Percentiles rank a stretch among this genome's conserved stretches.
These are phyloP conservation scores for Barypeithes pellucidus DNA, from an alignment of 2,888 invertebrate species.

Conservation along the genomic window DNA sequence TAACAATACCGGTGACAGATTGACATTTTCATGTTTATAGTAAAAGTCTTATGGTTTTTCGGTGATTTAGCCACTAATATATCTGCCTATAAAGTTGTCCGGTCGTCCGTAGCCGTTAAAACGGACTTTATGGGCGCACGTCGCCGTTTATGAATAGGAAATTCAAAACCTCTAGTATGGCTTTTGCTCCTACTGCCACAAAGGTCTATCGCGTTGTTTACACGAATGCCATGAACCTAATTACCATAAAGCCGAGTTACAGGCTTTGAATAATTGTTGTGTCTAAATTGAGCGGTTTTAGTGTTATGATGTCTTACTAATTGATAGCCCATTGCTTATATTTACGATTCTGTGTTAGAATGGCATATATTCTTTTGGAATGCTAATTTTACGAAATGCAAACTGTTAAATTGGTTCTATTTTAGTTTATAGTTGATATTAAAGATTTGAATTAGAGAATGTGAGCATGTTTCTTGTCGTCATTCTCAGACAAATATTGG, in stretches of 20 bases:
- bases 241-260: conserved; percentile 49
- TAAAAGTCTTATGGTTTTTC: conserved; percentile 51
- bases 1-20: conserved; percentile 50
- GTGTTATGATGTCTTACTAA: conserved; percentile 35
- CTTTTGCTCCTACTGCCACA: conserved; percentile 43
- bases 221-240: conserved; percentile 50
- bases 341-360: conserved; percentile 15
- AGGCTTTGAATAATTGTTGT: conserved; percentile 42
- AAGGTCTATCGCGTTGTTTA: conserved; percentile 47
- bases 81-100: conserved; percentile 49
- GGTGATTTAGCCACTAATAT: conserved; percentile 49
- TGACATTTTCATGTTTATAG: conserved; percentile 50
- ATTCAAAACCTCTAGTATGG: conserved; percentile 47
- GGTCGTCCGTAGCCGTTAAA: conserved; percentile 45
- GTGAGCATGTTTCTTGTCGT: no score
- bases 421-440: background rate
- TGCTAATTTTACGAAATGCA: background rate
- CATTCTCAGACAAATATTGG: no score
- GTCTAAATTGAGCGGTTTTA: conserved; percentile 41
- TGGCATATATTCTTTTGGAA: background rate
- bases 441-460: no score
- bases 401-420: background rate
- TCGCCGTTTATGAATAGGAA: conserved; percentile 49
- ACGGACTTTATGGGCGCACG: conserved; percentile 43
- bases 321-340: conserved; percentile 25